These are phyloP conservation scores for Palaemon carinicauda DNA, from an alignment of 1,140 invertebrate species.

Conservation along the genomic window DNA sequence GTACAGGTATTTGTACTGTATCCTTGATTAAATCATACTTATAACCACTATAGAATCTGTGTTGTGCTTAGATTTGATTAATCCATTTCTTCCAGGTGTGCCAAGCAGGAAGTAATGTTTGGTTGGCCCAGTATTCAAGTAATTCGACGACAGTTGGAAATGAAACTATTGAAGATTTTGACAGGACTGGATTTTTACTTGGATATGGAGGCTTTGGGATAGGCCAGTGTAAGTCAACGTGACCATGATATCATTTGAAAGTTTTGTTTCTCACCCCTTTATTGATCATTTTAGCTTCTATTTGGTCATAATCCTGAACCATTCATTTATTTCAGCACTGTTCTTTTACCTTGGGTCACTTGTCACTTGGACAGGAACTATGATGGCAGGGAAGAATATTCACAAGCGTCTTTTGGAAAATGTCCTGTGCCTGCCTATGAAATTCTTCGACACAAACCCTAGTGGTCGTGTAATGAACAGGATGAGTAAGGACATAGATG, in stretches of 20 bases:
- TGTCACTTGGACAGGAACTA: slow-evolving; percentile 45
- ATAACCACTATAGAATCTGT: too few relatives aligned
- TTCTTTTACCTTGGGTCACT: slow-evolving; percentile 62
- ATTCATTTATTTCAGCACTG: neutral
- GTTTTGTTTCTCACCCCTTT: neutral
- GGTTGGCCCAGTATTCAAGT: slow-evolving; percentile 85
- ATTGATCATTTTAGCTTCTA: neutral
- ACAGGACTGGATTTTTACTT: neutral
- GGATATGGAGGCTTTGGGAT: slow-evolving; percentile 17
- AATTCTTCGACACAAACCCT: slow-evolving; percentile 83
- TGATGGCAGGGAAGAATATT: slow-evolving; percentile 23
- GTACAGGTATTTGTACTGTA: too few relatives aligned
- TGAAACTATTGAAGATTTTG: neutral
- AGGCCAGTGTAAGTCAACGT: neutral
- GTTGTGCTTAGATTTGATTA: neutral
- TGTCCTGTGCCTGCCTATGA: slow-evolving; percentile 74
- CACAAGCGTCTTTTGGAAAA: slow-evolving; percentile 60
- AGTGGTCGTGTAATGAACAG: slow-evolving; percentile 71
- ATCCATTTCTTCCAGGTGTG: slow-evolving; percentile 67
- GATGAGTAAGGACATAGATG: slow-evolving; percentile 66
- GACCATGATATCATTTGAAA: neutral
- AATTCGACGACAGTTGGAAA: neutral
- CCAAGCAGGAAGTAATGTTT: slow-evolving; percentile 90
- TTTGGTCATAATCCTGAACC: neutral
- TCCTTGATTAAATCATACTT: too few relatives aligned